Conservation (phyloP, 64 coral and sea anemone species). For the Porites australiensis region DNA sequence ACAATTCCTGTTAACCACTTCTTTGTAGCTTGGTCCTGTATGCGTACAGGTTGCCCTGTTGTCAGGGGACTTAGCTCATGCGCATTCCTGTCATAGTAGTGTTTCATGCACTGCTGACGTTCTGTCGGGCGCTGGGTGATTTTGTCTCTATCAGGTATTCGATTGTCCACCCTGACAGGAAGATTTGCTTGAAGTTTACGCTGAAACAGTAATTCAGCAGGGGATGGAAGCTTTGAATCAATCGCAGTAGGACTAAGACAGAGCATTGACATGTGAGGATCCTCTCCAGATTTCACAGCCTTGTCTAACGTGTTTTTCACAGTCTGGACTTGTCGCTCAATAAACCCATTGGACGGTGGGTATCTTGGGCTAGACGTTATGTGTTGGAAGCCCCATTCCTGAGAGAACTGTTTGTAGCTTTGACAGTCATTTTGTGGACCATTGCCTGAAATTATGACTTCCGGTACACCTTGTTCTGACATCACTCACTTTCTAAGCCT, state of each 20-base stretch:
- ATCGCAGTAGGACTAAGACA: slow-evolving; percentile 24
- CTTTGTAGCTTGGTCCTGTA: neutral
- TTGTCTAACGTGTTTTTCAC: slow-evolving; percentile 19
- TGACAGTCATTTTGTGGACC: slow-evolving; percentile 28
- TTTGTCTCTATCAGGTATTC: neutral
- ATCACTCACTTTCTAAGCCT: slow-evolving; percentile 1
- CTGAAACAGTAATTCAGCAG: slow-evolving; percentile 24
- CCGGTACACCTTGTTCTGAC: slow-evolving; percentile 18
- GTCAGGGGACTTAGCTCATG: slow-evolving; percentile 5
- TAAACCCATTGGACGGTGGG: slow-evolving; percentile 39
- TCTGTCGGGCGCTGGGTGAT: neutral
- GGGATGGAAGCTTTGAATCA: slow-evolving; percentile 21
- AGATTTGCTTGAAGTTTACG: slow-evolving; percentile 10
- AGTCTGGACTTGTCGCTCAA: slow-evolving; percentile 5
- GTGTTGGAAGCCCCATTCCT: slow-evolving; percentile 7
- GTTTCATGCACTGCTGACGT: neutral
- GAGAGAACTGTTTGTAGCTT: neutral
- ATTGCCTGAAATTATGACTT: slow-evolving; percentile 26
- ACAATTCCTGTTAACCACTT: neutral
- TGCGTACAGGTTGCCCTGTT: neutral
- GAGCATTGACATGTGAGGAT: slow-evolving; percentile 7
- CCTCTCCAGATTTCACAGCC: slow-evolving; percentile 14
- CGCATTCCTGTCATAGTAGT: slow-evolving; percentile 24
- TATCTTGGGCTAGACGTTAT: slow-evolving; percentile 35
- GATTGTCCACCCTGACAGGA: neutral